These are phyloP conservation scores for Ethmia dodecea DNA, from an alignment of 2,888 invertebrate species.

Conservation along the genomic window DNA sequence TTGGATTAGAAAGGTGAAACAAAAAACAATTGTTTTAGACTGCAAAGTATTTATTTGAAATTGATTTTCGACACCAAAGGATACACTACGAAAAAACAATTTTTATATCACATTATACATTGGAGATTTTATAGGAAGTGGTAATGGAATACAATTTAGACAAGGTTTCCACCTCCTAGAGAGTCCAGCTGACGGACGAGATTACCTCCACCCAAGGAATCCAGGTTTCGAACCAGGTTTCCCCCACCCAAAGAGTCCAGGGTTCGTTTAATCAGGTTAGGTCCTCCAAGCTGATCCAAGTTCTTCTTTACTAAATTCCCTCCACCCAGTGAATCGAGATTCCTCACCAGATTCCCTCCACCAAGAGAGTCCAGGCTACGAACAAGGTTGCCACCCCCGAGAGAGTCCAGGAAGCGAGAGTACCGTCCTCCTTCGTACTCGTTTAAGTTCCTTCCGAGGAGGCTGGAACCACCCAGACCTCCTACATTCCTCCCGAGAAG, in stretches of 20 bases:
- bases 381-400: constrained; percentile 59
- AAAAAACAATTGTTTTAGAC: constrained; percentile 16
- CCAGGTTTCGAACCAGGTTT: constrained; percentile 61
- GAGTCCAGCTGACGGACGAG: constrained; percentile 57
- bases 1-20: neutral
- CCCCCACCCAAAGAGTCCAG: constrained; percentile 63
- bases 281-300: constrained; percentile 60
- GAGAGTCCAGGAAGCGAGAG: constrained; percentile 36
- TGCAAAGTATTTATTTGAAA: constrained; percentile 42
- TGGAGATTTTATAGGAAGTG: constrained; percentile 26
- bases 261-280: constrained; percentile 58
- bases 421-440: constrained; percentile 33
- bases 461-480: constrained; percentile 26
- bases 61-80: constrained; percentile 29
- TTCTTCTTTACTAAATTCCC: constrained; percentile 63
- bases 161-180: constrained; percentile 58
- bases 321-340: constrained; percentile 56
- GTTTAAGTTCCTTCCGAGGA: constrained; percentile 33
- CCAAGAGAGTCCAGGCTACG: constrained; percentile 59
- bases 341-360: constrained; percentile 62
- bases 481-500: constrained; percentile 28
- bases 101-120: constrained; percentile 46
- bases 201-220: constrained; percentile 72
- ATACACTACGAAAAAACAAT: constrained; percentile 29
- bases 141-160: constrained; percentile 33